Conservation (phyloP, 1,140 invertebrate species). For the Atta cephalotes region DNA sequence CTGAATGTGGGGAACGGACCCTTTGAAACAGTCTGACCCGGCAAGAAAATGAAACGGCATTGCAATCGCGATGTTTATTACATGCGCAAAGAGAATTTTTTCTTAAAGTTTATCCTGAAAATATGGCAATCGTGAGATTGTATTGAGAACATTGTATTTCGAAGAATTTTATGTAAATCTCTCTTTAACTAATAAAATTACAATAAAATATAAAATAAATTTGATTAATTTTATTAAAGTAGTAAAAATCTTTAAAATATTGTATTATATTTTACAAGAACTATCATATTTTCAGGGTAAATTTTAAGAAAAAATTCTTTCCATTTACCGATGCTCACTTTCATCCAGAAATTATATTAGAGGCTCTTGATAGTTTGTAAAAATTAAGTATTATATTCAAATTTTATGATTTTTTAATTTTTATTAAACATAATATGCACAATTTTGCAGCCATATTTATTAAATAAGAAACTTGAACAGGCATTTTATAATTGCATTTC, state of each 20-base stretch:
- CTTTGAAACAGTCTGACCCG: constrained; percentile 39
- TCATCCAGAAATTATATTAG: constrained; percentile 21
- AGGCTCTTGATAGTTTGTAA: background rate
- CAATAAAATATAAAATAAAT: no score
- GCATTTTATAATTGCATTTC: background rate
- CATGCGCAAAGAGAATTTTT: background rate
- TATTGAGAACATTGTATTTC: no score
- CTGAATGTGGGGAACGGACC: constrained; percentile 21
- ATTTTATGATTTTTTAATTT: constrained; percentile 3
- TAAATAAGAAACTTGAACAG: background rate
- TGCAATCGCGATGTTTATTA: constrained; percentile 21
- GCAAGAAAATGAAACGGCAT: constrained; percentile 31
- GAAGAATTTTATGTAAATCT: no score
- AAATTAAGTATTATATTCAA: background rate
- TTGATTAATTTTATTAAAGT: no score
- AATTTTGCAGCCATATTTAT: constrained; percentile 7
- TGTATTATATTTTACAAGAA: no score
- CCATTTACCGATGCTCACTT: background rate
- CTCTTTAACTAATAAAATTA: no score
- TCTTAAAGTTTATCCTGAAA: no score
- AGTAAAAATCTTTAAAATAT: no score
- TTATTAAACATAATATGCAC: background rate
- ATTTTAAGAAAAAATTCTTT: no score
- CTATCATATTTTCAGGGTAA: no score
- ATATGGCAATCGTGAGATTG: no score